Percentiles rank a stretch among this genome's conserved stretches.
These are phyloP conservation scores for Eledone cirrhosa DNA, from an alignment of 2,888 invertebrate species.

Conservation along the genomic window DNA sequence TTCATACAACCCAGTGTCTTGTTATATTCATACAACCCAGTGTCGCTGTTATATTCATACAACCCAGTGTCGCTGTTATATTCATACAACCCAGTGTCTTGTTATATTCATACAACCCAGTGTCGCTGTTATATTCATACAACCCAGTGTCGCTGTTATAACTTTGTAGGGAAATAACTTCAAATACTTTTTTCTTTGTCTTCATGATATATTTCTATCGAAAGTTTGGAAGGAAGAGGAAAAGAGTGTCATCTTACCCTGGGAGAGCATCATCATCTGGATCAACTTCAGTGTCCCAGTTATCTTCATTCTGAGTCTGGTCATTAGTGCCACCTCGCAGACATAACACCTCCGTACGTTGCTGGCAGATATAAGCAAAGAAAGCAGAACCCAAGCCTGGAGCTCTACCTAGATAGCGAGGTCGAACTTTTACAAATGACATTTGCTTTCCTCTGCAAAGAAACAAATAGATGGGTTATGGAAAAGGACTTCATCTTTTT, in stretches of 20 bases:
- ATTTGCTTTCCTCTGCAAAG: slow-evolving; percentile 24
- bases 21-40: too few relatives aligned
- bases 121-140: too few relatives aligned
- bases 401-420: slow-evolving; percentile 24
- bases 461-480: neutral
- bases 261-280: slow-evolving; percentile 26
- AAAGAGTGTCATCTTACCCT: neutral
- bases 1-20: too few relatives aligned
- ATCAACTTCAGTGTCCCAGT: neutral
- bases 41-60: too few relatives aligned
- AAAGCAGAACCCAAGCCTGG: neutral
- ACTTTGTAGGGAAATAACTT: too few relatives aligned
- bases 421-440: slow-evolving; percentile 19
- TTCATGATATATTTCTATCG: too few relatives aligned
- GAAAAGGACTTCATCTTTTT: too few relatives aligned
- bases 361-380: slow-evolving; percentile 4
- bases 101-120: too few relatives aligned
- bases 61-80: too few relatives aligned
- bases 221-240: neutral
- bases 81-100: too few relatives aligned
- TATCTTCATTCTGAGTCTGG: neutral
- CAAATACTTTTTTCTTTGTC: too few relatives aligned
- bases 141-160: too few relatives aligned
- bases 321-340: neutral
- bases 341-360: slow-evolving; percentile 17